These are phyloP conservation scores for Drosophila pallidifrons DNA, from an alignment of 1,140 invertebrate species.

Conservation along the genomic window DNA sequence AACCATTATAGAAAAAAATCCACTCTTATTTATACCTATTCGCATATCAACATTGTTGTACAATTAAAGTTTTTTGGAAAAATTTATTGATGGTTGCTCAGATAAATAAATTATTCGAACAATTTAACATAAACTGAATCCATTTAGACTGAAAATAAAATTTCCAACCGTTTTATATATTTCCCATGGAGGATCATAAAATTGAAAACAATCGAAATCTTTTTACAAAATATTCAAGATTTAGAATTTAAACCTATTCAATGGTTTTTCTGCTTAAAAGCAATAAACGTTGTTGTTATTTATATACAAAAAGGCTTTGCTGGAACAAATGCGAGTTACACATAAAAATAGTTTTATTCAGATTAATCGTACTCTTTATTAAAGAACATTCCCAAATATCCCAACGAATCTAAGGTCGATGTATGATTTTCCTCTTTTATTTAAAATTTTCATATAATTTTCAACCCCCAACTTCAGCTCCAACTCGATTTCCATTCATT, in stretches of 20 bases:
- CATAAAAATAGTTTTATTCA: no score
- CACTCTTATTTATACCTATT: not conserved
- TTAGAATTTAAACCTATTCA: not conserved
- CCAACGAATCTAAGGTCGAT: not conserved
- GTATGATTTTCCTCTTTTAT: slow-evolving; percentile 68
- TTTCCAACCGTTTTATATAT: not conserved
- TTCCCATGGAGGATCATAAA: not conserved
- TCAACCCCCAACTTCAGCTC: slow-evolving; percentile 38
- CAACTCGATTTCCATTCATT: slow-evolving; percentile 36
- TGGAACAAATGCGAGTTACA: no score
- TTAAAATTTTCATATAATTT: slow-evolving; percentile 67
- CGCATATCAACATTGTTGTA: not conserved
- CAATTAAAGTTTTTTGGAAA: not conserved
- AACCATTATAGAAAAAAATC: not conserved
- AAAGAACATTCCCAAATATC: not conserved
- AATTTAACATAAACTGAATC: no score
- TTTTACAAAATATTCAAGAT: not conserved
- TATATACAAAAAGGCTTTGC: no score
- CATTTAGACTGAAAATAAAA: no score
- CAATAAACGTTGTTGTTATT: no score
- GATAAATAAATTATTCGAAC: not conserved
- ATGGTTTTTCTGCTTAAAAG: no score
- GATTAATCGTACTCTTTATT: no score
- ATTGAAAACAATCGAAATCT: not conserved
- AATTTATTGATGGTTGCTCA: not conserved